phyloP scores from a whole-genome alignment of 2,888 invertebrate species.

The Heliconius ethilla region DNA sequence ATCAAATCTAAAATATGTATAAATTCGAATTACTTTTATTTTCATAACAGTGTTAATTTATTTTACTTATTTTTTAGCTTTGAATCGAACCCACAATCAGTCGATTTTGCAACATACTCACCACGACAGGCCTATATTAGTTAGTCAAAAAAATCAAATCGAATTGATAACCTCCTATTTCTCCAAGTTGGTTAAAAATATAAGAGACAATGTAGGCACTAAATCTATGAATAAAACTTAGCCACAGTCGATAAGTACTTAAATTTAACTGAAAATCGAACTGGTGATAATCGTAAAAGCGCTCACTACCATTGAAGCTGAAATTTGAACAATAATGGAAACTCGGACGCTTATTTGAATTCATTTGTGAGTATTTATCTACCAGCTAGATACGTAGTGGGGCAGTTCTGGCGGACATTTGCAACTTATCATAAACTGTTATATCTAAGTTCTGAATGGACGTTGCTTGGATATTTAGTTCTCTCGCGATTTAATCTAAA shows the following conservation, averaged over 20 bases:
- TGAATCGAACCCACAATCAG: too few relatives aligned
- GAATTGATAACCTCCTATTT: background rate
- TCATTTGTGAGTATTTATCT: conserved; percentile 14
- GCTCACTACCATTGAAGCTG: background rate
- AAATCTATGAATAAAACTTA: background rate
- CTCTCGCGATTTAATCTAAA: background rate
- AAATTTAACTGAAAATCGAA: conserved; percentile 15
- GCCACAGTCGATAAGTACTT: background rate
- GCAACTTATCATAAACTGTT: conserved; percentile 19
- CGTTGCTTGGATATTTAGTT: background rate
- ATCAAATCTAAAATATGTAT: too few relatives aligned
- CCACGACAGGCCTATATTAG: too few relatives aligned
- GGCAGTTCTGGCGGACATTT: conserved; percentile 16
- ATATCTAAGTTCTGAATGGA: conserved; percentile 12
- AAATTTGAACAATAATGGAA: conserved; percentile 11
- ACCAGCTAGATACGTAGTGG: conserved; percentile 4
- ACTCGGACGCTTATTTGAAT: conserved; percentile 3
- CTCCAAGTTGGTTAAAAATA: background rate
- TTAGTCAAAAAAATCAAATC: background rate
- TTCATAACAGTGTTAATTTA: too few relatives aligned
- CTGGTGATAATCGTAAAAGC: conserved; percentile 11
- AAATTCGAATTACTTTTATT: too few relatives aligned
- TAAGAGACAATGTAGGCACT: background rate
- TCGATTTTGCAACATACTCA: too few relatives aligned
- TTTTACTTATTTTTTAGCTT: too few relatives aligned